Evolutionary conservation across 2,888 invertebrate genomes (phyloP), one percentile per base, ranked within the genome.

Genomic region (Drosophila prostipennis): DNA sequence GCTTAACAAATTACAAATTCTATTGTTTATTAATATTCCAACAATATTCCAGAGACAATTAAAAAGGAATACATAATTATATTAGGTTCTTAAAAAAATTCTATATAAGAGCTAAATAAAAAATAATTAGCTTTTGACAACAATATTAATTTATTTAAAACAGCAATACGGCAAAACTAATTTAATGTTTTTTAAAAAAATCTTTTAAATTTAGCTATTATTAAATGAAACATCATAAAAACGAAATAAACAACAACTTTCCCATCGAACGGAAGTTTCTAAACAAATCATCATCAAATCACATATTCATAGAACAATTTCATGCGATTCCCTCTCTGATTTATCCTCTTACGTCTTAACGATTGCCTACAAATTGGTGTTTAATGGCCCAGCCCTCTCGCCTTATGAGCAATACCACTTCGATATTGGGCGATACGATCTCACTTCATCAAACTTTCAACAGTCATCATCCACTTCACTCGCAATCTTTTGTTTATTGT

Each of bases 361-460:
- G 73, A 64, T 69, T 72, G 80, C 61, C 71, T 72, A 82, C 71
- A 82, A 82, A 87, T 87, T 73, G 67, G 60, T 55, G 71, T 73
- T 76, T 87, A 80, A 87, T 87, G 68, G 57, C 58, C 65, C 53
- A 64, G 60, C 46, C 45, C 43, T 36, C 32, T 14, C 32, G 37
- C 13, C 42, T 19, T 37, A 51, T 56, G 53, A 48, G 65, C 34
- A 52, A 49, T 70, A 57, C 19, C 48, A 36, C 42, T n/a, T 32
- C 37, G 14, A 49, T 71, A 51, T 71, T 19, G 26, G 8, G 69
- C 55, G 56, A 55, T 60, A 72, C 75, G 63, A 83, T 87, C 83
- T 82, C 78, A 86, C 80, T 76, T 87, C 76, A 88, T 87, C 78
- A 75, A 84, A 80, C 78, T 83, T 87, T 87, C 86, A 83, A 86